These are phyloP conservation scores for Andrena praecox DNA, from an alignment of 2,888 invertebrate genomes.

Conservation along the genomic window DNA sequence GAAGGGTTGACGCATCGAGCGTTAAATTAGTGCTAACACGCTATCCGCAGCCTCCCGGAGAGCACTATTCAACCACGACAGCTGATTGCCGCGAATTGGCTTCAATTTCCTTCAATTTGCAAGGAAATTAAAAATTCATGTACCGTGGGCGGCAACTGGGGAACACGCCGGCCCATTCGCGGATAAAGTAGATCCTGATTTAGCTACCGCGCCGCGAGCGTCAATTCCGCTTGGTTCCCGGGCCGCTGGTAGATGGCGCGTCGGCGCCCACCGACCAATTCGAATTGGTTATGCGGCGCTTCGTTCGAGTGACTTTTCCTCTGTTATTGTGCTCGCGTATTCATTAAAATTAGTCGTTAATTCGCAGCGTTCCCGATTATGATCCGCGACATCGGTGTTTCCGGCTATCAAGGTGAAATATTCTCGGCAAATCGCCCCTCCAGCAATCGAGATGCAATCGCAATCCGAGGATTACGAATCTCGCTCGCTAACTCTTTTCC, in stretches of 20 bases:
- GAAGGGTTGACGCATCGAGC: constrained; percentile 63
- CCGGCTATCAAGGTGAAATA: background rate
- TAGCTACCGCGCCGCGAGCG: background rate
- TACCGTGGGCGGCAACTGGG: constrained; percentile 68
- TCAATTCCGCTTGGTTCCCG: background rate
- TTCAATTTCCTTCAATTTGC: constrained; percentile 77
- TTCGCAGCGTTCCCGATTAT: background rate
- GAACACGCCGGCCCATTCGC: constrained; percentile 14
- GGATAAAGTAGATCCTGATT: constrained; percentile 40
- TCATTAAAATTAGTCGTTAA: background rate
- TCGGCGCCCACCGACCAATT: background rate
- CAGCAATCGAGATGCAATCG: background rate
- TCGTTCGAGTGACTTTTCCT: background rate
- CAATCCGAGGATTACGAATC: background rate
- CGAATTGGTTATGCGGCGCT: constrained; percentile 14
- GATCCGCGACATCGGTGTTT: too few relatives aligned
- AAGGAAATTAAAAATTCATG: constrained; percentile 38
- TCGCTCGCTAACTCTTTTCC: too few relatives aligned
- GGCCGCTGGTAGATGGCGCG: constrained; percentile 24
- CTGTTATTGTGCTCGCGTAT: background rate
- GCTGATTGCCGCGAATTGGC: constrained; percentile 78
- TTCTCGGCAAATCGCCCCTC: background rate
- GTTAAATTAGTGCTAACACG: constrained; percentile 70
- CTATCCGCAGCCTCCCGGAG: constrained; percentile 51
- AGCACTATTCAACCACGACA: constrained; percentile 59